Evolutionary conservation across 2,888 invertebrate genomes (phyloP).

Genomic region (Gari tellinella): DNA sequence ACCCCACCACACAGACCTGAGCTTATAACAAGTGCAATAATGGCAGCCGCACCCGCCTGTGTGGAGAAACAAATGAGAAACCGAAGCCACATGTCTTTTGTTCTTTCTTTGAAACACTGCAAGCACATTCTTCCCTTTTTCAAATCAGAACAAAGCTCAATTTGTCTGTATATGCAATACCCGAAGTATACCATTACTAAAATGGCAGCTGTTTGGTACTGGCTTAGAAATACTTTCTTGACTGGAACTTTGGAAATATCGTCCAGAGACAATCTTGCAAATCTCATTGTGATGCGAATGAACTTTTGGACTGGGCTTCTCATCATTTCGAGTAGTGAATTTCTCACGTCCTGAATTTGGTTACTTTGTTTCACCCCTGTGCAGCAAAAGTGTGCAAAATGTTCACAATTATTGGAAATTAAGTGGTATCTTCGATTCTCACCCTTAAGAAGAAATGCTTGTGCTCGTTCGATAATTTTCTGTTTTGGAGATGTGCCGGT

Average conservation of each 20-base stretch:
- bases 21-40: conserved; percentile 12
- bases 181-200: conserved; percentile 8
- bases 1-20: conserved; percentile 8
- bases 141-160: conserved; percentile 5
- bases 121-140: conserved; percentile 14
- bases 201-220: conserved; percentile 7
- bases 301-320: conserved; percentile 5
- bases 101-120: conserved; percentile 8
- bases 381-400: conserved; percentile 13
- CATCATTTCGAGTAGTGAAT: conserved; percentile 2
- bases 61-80: conserved; percentile 11
- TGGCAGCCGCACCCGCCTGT: conserved; percentile 20
- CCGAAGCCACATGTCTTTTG: conserved; percentile 18
- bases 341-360: conserved; percentile 11
- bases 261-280: conserved; percentile 9
- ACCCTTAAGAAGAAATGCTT: neutral
- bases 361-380: conserved; percentile 22
- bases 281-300: conserved; percentile 2
- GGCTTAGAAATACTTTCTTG: neutral
- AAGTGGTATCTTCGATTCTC: neutral
- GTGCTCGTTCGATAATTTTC: conserved; percentile 22
- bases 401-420: conserved; percentile 9
- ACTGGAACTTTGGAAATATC: conserved; percentile 14
- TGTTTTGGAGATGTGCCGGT: conserved; percentile 5
- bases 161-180: conserved; percentile 15